A percentile compares a stretch with the other conserved stretches of the same genome.
These are phyloP conservation scores for Agelaius tricolor DNA, from an alignment of 2,113 vertebrate genomes.

Conservation along the genomic window DNA sequence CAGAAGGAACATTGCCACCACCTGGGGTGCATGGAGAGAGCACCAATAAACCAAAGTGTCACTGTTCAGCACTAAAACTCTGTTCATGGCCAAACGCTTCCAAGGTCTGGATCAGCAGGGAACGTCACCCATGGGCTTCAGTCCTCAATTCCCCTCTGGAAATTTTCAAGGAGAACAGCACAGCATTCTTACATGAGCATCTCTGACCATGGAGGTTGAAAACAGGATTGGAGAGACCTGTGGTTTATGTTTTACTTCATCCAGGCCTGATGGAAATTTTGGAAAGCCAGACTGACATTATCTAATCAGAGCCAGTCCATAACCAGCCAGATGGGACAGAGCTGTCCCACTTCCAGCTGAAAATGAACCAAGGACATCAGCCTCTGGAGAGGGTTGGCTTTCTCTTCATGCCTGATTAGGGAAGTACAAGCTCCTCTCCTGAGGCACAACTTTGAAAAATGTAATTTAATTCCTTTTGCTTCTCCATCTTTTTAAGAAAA, in stretches of 20 bases:
- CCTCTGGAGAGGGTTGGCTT: background rate
- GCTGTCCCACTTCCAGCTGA: background rate
- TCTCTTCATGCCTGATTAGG: background rate
- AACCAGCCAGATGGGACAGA: background rate
- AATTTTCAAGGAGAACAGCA: background rate
- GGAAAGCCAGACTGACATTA: background rate
- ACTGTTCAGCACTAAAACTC: background rate
- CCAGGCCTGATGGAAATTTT: background rate
- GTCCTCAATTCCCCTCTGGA: background rate
- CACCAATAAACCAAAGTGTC: background rate
- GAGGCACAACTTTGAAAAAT: background rate
- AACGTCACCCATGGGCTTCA: rapidly evolving
- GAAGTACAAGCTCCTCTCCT: background rate
- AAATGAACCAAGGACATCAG: background rate
- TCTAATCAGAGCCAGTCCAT: background rate
- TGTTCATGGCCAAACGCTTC: background rate
- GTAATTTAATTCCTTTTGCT: background rate
- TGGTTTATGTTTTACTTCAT: background rate
- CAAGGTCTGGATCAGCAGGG: background rate
- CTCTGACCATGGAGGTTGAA: background rate
- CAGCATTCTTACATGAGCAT: background rate
- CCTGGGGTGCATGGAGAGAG: background rate
- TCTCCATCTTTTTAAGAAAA: background rate
- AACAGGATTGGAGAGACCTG: background rate
- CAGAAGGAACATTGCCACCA: background rate